Evolutionary conservation across 2,888 invertebrate species (phyloP).

Genomic region (Chymomyza fuscimana): DNA sequence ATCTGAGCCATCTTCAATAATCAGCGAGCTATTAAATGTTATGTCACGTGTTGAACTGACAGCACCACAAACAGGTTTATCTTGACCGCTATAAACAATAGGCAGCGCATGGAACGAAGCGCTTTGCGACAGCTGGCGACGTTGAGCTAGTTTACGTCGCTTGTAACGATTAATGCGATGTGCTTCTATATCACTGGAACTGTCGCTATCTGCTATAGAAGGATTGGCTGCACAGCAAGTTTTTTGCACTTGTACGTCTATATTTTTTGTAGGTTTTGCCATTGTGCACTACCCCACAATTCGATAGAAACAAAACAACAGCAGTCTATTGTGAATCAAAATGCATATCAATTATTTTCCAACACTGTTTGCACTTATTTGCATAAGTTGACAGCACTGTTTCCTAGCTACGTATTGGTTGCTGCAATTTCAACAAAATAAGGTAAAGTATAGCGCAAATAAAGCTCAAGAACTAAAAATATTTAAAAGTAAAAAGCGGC

Average conservation of each 20-base stretch:
- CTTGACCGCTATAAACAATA: constrained; percentile 19
- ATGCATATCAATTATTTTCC: background rate
- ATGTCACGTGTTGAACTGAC: constrained; percentile 39
- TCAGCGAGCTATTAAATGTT: constrained; percentile 38
- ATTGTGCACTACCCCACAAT: background rate
- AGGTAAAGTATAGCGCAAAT: constrained; percentile 60
- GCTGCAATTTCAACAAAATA: constrained; percentile 72
- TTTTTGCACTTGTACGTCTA: background rate
- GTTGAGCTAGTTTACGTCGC: constrained; percentile 31
- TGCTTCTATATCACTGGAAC: constrained; percentile 41
- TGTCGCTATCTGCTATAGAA: constrained; percentile 1
- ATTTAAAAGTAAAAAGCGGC: background rate
- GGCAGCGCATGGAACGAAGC: constrained; percentile 49
- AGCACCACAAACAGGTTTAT: background rate
- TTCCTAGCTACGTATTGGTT: background rate
- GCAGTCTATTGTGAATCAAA: background rate
- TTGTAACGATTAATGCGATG: constrained; percentile 38
- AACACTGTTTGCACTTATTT: background rate
- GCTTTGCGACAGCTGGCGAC: constrained; percentile 36
- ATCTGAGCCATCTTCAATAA: constrained; percentile 52
- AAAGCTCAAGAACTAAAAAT: constrained; percentile 42
- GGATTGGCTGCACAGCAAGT: background rate
- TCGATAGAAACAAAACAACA: background rate
- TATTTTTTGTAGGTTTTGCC: background rate
- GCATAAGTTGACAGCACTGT: background rate